Percentiles rank a stretch among this genome's conserved stretches.
phyloP scores from a whole-genome alignment of 2,113 vertebrate species.

The Mormyrus lacerda region DNA sequence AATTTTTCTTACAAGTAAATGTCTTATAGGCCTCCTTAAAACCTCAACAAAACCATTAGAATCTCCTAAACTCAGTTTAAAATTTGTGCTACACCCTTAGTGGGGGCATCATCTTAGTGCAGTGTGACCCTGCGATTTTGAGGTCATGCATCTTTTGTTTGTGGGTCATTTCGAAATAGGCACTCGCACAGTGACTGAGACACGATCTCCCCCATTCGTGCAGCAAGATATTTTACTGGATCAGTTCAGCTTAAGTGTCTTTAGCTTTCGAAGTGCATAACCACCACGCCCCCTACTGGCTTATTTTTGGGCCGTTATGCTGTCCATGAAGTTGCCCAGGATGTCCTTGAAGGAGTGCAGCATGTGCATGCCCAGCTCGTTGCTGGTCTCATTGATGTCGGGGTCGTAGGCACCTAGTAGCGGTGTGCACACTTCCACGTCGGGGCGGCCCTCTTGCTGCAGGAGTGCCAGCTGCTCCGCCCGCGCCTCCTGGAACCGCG shows the following conservation, averaged over 20 bases:
- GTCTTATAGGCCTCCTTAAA: neutral
- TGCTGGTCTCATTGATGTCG: conserved; percentile 80
- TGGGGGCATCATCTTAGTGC: neutral
- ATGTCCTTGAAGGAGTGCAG: conserved; percentile 74
- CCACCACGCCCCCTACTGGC: conserved; percentile 34
- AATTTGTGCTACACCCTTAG: neutral
- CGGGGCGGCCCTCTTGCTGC: conserved; percentile 58
- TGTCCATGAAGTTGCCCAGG: conserved; percentile 69
- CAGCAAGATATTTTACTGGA: neutral
- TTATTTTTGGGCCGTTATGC: conserved; percentile 41
- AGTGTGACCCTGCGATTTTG: neutral
- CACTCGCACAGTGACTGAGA: neutral
- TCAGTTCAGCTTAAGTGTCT: neutral
- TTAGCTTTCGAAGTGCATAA: neutral
- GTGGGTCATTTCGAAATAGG: neutral
- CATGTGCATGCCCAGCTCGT: conserved; percentile 76
- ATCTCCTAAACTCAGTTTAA: neutral
- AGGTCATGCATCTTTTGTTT: neutral
- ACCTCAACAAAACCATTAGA: neutral
- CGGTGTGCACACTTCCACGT: conserved; percentile 71
- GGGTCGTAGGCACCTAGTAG: conserved; percentile 79
- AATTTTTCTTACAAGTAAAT: neutral
- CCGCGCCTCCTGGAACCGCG: conserved; percentile 63
- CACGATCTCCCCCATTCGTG: neutral
- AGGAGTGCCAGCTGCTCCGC: conserved; percentile 67